Conservation (phyloP, 2,797 vertebrate species). For the Eremophila alpestris region DNA sequence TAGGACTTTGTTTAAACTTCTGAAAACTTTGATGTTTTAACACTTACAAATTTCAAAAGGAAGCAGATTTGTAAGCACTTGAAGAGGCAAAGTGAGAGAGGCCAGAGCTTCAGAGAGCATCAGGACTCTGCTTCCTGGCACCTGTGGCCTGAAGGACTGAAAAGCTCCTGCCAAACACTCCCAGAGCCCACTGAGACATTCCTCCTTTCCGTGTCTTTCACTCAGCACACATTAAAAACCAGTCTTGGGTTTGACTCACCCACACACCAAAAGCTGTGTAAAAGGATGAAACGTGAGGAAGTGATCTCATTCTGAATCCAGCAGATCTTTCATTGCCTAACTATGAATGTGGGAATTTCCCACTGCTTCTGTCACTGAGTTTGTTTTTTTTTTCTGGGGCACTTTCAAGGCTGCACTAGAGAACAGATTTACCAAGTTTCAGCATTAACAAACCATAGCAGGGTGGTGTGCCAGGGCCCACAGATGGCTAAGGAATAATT, state of each 20-base stretch:
- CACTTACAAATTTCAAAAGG: not conserved
- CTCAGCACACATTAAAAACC: not conserved
- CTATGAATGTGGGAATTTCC: not conserved
- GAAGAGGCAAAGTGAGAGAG: not conserved
- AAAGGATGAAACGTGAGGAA: not conserved
- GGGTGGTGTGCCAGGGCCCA: not conserved
- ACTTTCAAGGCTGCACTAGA: not conserved
- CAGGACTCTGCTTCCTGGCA: not conserved
- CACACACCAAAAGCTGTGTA: not conserved
- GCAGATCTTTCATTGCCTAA: not conserved
- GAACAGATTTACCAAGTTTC: not conserved
- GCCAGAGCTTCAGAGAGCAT: not conserved
- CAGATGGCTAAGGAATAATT: not conserved
- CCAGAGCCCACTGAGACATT: not conserved
- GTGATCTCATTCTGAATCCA: constrained; percentile 7
- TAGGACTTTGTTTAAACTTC: not conserved
- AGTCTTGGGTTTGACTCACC: not conserved
- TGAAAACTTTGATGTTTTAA: not conserved
- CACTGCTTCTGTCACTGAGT: not conserved
- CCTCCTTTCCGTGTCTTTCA: not conserved
- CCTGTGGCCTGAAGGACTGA: not conserved
- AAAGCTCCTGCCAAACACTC: not conserved
- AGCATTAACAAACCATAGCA: not conserved
- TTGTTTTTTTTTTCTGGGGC: not conserved
- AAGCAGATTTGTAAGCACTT: not conserved